These are phyloP conservation scores for Hippocampus kuda DNA, from an alignment of 2,797 vertebrate species.

Conservation along the genomic window DNA sequence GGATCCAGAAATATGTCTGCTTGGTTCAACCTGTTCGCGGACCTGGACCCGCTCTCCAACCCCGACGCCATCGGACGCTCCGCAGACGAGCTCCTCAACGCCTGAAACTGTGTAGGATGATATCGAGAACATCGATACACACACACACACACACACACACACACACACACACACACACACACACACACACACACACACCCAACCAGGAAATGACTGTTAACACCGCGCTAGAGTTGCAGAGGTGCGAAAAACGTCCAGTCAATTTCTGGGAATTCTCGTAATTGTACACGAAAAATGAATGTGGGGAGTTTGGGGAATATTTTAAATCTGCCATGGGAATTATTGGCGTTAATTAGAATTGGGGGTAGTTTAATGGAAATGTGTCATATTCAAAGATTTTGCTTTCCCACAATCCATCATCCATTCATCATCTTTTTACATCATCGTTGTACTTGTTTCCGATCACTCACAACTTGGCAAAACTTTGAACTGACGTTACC, in stretches of 20 bases:
- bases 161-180: background rate
- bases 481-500: background rate
- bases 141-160: background rate
- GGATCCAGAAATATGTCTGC: slow-evolving; percentile 67
- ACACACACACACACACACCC: no score
- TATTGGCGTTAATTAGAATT: background rate
- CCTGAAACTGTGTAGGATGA: slow-evolving; percentile 49
- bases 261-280: background rate
- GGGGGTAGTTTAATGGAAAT: background rate
- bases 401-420: no score
- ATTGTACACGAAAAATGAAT: background rate
- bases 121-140: background rate
- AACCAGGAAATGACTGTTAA: slow-evolving; percentile 4
- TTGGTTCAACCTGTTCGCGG: slow-evolving; percentile 75
- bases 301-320: background rate
- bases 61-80: slow-evolving; percentile 78
- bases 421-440: background rate
- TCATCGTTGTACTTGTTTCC: no score
- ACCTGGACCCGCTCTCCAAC: slow-evolving; percentile 77
- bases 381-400: background rate
- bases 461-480: background rate
- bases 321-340: background rate
- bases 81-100: slow-evolving; percentile 83
- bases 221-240: background rate
- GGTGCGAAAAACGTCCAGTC: background rate